Percentiles rank a stretch among this genome's conserved stretches.
Evolutionary conservation across 1,140 invertebrate species (phyloP).

Genomic region (Solenopsis invicta): DNA sequence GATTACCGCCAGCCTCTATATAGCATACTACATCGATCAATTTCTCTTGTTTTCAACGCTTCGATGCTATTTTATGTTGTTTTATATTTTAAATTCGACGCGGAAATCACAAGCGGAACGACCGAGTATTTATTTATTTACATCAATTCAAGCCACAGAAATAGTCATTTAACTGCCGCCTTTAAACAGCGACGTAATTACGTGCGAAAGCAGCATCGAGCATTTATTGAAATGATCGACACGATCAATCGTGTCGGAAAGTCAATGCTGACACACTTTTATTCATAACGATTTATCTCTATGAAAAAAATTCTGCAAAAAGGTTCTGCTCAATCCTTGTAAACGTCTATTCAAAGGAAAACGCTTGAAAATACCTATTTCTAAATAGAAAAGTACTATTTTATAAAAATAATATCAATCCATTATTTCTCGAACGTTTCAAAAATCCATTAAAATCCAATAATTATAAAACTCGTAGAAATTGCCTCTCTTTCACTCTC

Average conservation of each 20-base stretch:
- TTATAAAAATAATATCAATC: slow-evolving; percentile 13
- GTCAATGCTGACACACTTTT: not conserved
- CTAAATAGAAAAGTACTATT: not conserved
- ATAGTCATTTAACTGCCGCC: slow-evolving; percentile 17
- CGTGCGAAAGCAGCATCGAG: not conserved
- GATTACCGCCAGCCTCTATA: not conserved
- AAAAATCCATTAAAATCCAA: not conserved
- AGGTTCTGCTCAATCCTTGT: not conserved
- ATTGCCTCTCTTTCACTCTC: not conserved
- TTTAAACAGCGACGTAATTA: slow-evolving; percentile 35
- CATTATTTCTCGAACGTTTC: not conserved
- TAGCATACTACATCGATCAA: not conserved
- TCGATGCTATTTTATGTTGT: not conserved
- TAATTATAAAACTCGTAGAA: not conserved
- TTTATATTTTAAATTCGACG: slow-evolving; percentile 8
- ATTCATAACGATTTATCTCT: not conserved
- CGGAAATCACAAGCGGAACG: slow-evolving; percentile 19
- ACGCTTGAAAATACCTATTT: not conserved
- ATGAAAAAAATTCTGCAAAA: not conserved
- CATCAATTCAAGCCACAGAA: not conserved
- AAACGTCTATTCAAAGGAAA: not conserved
- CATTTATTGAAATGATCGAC: slow-evolving; percentile 7
- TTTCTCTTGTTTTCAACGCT: slow-evolving; percentile 4
- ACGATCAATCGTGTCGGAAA: not conserved
- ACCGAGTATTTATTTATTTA: not conserved